These are phyloP conservation scores for Glyphotaelius pellucidus DNA, from an alignment of 2,888 invertebrate genomes.

Conservation along the genomic window DNA sequence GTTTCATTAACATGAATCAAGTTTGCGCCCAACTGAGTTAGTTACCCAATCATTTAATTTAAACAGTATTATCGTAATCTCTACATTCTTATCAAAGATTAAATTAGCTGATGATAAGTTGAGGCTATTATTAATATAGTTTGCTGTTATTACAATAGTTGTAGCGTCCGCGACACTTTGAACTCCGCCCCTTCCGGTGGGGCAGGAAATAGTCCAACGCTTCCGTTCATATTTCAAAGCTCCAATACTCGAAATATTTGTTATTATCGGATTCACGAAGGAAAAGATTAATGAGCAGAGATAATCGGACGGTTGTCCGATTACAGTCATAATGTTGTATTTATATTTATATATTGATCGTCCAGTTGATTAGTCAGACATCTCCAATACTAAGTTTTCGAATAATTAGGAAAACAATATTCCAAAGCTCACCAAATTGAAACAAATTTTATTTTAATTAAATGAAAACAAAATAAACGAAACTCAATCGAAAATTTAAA, in stretches of 20 bases:
- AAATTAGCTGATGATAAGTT: not conserved
- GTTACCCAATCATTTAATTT: not conserved
- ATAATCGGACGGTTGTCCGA: not conserved
- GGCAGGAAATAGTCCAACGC: slow-evolving; percentile 63
- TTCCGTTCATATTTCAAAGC: slow-evolving; percentile 55
- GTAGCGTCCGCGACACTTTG: slow-evolving; percentile 44
- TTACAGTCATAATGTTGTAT: not conserved
- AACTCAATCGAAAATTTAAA: too few species aligned
- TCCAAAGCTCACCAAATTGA: too few species aligned
- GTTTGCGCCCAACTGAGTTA: not conserved
- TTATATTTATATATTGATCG: too few species aligned
- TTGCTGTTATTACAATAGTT: slow-evolving; percentile 37
- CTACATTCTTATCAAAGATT: not conserved
- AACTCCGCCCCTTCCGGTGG: slow-evolving; percentile 55
- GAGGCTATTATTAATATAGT: slow-evolving; percentile 22
- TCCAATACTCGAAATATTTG: slow-evolving; percentile 44
- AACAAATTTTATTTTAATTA: too few species aligned
- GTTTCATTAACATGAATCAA: not conserved
- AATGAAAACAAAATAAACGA: too few species aligned
- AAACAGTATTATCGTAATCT: not conserved
- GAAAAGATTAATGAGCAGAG: not conserved
- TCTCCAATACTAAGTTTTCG: too few species aligned
- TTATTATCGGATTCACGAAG: slow-evolving; percentile 44
- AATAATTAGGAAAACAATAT: too few species aligned
- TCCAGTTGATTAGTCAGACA: too few species aligned